These are phyloP conservation scores for Eupleurogrammus muticus DNA, from an alignment of 2,797 vertebrate genomes.

Conservation along the genomic window DNA sequence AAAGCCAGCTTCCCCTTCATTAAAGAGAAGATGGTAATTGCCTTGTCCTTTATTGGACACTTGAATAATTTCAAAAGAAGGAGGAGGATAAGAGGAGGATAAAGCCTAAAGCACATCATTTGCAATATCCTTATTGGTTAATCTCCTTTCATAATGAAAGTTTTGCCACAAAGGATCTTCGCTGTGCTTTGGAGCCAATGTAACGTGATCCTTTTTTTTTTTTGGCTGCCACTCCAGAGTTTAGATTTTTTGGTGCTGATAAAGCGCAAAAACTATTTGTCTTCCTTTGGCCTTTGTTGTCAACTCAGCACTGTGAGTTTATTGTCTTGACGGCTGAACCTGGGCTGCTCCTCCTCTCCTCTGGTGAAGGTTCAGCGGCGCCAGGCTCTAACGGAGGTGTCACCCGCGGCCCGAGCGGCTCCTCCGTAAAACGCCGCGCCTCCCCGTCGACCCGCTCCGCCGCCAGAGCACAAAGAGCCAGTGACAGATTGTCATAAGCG, in stretches of 20 bases:
- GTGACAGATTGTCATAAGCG: constrained; percentile 80
- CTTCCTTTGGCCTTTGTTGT: constrained; percentile 65
- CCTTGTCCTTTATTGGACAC: constrained; percentile 83
- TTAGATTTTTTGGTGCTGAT: constrained; percentile 56
- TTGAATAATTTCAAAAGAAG: constrained; percentile 80
- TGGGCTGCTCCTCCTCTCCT: constrained; percentile 55
- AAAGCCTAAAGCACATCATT: constrained; percentile 75
- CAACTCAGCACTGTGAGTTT: constrained; percentile 69
- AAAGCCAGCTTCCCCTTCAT: constrained; percentile 78
- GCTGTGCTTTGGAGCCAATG: constrained; percentile 29
- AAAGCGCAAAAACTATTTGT: constrained; percentile 67
- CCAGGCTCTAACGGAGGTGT: constrained; percentile 59
- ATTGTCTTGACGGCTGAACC: constrained; percentile 64
- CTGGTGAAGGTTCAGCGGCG: constrained; percentile 69
- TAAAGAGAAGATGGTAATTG: constrained; percentile 82
- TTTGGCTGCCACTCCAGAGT: constrained; percentile 57
- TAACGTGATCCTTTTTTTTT: constrained; percentile 56
- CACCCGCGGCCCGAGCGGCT: constrained; percentile 59
- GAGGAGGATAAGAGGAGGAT: constrained; percentile 68
- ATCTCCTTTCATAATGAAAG: constrained; percentile 69
- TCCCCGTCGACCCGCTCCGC: constrained; percentile 63
- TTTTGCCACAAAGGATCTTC: constrained; percentile 59
- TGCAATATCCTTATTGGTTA: constrained; percentile 72
- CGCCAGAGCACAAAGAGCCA: constrained; percentile 76
- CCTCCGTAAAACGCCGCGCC: constrained; percentile 65